A percentile compares a stretch with the other conserved stretches of the same genome.
Conservation (phyloP, 1,140 invertebrate genomes). For the Neodiprion fabricii region DNA sequence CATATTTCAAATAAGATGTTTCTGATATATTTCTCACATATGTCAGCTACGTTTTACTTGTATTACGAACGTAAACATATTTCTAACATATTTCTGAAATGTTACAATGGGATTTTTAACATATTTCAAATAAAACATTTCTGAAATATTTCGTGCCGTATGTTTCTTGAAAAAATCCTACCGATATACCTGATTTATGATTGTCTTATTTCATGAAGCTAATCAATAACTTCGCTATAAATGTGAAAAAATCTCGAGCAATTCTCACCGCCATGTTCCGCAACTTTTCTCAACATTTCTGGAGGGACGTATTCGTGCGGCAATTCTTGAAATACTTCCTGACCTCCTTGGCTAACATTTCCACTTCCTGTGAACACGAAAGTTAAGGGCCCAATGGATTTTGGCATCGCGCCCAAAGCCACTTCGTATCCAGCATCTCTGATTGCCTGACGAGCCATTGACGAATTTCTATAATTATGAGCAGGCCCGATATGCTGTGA, state of each 20-base stretch:
- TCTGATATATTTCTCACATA: too few species aligned
- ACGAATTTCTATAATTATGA: slow-evolving; percentile 97
- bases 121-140: too few species aligned
- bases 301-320: slow-evolving; percentile 98
- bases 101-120: too few species aligned
- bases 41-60: too few species aligned
- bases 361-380: slow-evolving; percentile 98
- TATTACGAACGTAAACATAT: too few species aligned
- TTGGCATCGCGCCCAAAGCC: slow-evolving; percentile 95
- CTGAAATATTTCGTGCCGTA: too few species aligned
- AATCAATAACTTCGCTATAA: too few species aligned
- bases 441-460: slow-evolving; percentile 96
- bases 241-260: neutral
- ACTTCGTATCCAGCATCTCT: slow-evolving; percentile 99
- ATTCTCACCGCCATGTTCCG: slow-evolving; percentile 91
- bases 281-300: slow-evolving; percentile 92
- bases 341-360: slow-evolving; percentile 88
- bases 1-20: too few species aligned
- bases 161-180: too few species aligned
- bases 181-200: too few species aligned
- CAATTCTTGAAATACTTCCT: slow-evolving; percentile 97
- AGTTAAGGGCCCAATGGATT: slow-evolving; percentile 95
- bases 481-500: slow-evolving; percentile 94
- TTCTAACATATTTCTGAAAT: too few species aligned
- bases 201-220: too few species aligned